Conservation (phyloP, 2,888 invertebrate species). For the Cosmopolites sordidus region DNA sequence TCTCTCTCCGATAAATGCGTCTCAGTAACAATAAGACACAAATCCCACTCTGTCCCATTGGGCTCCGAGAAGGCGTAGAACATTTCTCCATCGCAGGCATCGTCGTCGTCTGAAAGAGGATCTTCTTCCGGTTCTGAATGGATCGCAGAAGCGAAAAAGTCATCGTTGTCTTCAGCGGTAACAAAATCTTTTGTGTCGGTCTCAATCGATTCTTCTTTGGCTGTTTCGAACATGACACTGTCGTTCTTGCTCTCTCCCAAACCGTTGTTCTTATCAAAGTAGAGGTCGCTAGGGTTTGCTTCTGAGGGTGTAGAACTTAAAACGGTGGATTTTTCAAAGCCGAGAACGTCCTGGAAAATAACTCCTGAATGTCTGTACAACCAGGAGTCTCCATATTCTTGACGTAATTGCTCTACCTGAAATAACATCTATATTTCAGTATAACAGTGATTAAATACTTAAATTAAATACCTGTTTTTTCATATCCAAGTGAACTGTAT, state of each 20-base stretch:
- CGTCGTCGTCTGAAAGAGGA: conserved; percentile 33
- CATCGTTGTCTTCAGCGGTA: conserved; percentile 12
- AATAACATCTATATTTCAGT: neutral
- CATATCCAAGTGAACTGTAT: conserved; percentile 32
- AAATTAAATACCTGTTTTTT: conserved; percentile 31
- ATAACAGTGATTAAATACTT: neutral
- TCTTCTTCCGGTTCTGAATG: conserved; percentile 2
- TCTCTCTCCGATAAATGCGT: conserved; percentile 44
- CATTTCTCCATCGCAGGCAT: conserved; percentile 43
- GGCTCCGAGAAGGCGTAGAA: conserved; percentile 39
- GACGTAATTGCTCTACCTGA: conserved; percentile 51
- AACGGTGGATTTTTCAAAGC: conserved; percentile 45
- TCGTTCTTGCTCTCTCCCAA: neutral
- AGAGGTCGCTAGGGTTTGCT: neutral
- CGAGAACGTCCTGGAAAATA: conserved; percentile 54
- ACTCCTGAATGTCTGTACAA: conserved; percentile 47
- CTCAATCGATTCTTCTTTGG: neutral
- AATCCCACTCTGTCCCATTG: conserved; percentile 34
- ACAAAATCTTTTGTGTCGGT: neutral
- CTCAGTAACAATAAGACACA: conserved; percentile 45
- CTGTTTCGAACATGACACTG: neutral
- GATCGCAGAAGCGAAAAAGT: conserved; percentile 3
- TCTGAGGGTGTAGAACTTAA: conserved; percentile 30
- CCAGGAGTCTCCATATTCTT: conserved; percentile 60
- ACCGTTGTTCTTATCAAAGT: neutral